Evolutionary conservation across 2,113 vertebrate genomes (phyloP).

Genomic region (Mastomys natalensis): DNA sequence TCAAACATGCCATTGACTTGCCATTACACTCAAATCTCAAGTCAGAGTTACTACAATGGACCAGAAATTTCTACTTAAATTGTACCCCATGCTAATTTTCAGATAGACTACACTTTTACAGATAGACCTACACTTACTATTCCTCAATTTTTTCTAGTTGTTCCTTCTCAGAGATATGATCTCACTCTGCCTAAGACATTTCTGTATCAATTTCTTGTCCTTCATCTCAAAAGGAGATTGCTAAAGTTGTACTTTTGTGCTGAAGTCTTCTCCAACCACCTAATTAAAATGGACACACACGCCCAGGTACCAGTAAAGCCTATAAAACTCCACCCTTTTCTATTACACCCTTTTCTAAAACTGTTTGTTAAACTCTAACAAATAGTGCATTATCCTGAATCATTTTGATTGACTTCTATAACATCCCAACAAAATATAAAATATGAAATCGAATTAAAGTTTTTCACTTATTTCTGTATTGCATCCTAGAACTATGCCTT

Average conservation of each 20-base stretch:
- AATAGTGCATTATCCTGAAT: background rate
- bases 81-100: too few relatives aligned
- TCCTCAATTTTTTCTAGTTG: background rate
- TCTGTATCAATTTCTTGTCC: background rate
- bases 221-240: background rate
- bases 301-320: too few relatives aligned
- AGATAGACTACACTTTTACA: background rate
- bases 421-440: background rate
- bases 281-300: background rate
- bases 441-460: background rate
- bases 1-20: background rate
- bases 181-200: background rate
- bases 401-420: background rate
- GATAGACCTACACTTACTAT: background rate
- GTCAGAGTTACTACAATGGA: background rate
- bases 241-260: background rate
- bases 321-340: background rate
- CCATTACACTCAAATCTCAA: background rate
- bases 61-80: background rate
- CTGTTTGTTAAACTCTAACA: background rate
- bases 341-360: background rate
- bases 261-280: background rate
- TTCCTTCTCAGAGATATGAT: background rate
- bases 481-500: background rate
- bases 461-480: background rate